Evolutionary conservation across 2,888 invertebrate species (phyloP).

Genomic region (Peribatodes rhomboidaria): DNA sequence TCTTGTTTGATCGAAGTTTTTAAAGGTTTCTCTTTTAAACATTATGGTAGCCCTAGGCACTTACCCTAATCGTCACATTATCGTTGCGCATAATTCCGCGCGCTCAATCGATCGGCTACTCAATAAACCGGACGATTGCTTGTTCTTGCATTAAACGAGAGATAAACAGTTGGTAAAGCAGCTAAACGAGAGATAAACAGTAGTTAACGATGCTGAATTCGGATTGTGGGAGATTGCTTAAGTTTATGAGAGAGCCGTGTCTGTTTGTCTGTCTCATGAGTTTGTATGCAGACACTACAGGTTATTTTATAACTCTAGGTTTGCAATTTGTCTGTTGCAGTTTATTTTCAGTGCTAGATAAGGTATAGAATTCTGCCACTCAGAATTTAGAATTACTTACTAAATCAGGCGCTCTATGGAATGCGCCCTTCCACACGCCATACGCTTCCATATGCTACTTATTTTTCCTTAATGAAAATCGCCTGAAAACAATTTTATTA

Average conservation of each 20-base stretch:
- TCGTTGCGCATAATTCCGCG: slow-evolving; percentile 28
- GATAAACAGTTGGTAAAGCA: slow-evolving; percentile 26
- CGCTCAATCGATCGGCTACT: slow-evolving; percentile 19
- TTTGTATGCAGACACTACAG: neutral
- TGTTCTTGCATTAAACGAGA: slow-evolving; percentile 27
- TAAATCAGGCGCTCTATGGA: no score
- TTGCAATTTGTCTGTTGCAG: no score
- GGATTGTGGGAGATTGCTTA: slow-evolving; percentile 8
- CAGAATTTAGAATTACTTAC: no score
- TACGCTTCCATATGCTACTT: no score
- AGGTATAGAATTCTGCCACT: no score
- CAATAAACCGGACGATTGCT: slow-evolving; percentile 23
- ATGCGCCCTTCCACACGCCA: no score
- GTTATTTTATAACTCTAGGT: neutral
- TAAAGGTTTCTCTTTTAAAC: neutral
- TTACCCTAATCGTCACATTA: slow-evolving; percentile 29
- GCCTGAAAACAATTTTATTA: no score
- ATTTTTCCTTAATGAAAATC: no score
- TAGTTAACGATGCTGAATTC: slow-evolving; percentile 19
- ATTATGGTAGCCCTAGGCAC: slow-evolving; percentile 8
- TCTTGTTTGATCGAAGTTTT: neutral
- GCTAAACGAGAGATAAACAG: slow-evolving; percentile 26
- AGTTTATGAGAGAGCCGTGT: neutral
- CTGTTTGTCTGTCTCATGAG: neutral
- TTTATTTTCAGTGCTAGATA: no score